A percentile compares a stretch with the other conserved stretches of the same genome.
These are phyloP conservation scores for Trachelus iudaicus DNA, from an alignment of 2,888 invertebrate species.

Conservation along the genomic window DNA sequence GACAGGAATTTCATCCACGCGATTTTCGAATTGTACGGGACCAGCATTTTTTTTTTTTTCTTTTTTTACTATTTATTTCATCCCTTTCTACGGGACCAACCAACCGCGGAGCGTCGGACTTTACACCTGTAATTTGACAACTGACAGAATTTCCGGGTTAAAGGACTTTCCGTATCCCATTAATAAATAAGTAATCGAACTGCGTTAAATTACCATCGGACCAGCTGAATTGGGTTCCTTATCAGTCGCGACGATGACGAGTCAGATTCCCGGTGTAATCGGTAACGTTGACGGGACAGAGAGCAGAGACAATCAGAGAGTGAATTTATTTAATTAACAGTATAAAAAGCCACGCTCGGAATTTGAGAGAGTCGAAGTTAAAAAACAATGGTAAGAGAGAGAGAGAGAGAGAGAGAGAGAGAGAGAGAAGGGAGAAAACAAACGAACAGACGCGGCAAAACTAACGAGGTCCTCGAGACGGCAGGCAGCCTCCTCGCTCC, in stretches of 20 bases:
- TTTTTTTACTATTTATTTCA: neutral
- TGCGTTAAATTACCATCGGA: neutral
- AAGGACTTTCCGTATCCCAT: neutral
- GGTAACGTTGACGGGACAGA: neutral
- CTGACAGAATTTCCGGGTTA: neutral
- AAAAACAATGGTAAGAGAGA: conserved; percentile 9
- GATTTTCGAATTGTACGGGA: neutral
- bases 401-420: no score
- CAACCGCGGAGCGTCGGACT: neutral
- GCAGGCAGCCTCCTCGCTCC: conserved; percentile 34
- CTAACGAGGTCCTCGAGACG: conserved; percentile 61
- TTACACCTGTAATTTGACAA: neutral
- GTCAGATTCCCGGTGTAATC: neutral
- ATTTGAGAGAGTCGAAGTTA: neutral
- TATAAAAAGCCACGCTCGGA: conserved; percentile 13
- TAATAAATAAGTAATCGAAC: neutral
- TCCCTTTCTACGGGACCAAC: neutral
- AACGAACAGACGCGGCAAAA: conserved; percentile 40
- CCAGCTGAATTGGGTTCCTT: neutral
- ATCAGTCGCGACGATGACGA: neutral
- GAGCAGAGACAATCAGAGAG: conserved; percentile 39
- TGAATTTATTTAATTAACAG: conserved; percentile 51
- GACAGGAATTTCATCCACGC: neutral
- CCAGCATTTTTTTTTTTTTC: neutral
- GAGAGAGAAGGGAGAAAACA: conserved; percentile 15